Evolutionary conservation across 2,113 vertebrate species (phyloP), one percentile per base, ranked within the genome.

Genomic region (Xyrauchen texanus): DNA sequence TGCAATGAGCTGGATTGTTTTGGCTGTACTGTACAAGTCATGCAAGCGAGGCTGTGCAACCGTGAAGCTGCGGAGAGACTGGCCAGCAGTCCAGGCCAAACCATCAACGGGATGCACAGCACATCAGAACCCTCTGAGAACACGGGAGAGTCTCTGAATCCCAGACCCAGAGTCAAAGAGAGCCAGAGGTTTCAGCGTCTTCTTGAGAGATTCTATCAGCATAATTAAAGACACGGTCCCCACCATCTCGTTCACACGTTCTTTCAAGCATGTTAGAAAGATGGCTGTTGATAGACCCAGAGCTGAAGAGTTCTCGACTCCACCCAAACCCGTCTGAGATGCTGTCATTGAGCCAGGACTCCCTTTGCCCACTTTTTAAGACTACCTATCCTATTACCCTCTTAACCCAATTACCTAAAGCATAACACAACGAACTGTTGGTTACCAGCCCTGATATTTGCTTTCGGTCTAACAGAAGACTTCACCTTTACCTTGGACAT

Each of bases 21-120:
- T 89, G 88, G 87, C 89, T 83, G 78, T 52, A 68, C 89, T 83
- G 80, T 52, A 68, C 11, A 15, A 60, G 73, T 73, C 79, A 78
- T 85, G 85, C 84, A 89, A 88, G 88, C 63, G 76, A 80, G 85
- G 80, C 80, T 88, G 86, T 90, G 88, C 85, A 86, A 85, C 86
- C 88, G 62, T 52, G 4, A 80, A 81, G 68, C 81, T 83, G 83
- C 86, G 71, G 83, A 80, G 71, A 83, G 70, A 84, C 88, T 90
- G 89, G 88, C 88, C 81, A 70, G 69, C 5, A 64, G 81, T 89
- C 88, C 84, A 42, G 88, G 77, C 8, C 15, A 81, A 86, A 81
- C 85, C 86, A 34, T 77, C 57, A 78, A 57, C 52, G 46, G n/a
- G n/a, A n/a, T 45, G 49, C 83, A 86, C 12, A 46, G 13, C 55